A percentile compares a stretch with the other conserved stretches of the same genome.
phyloP scores from a whole-genome alignment of 2,888 invertebrate species.

The Lissocephala sabroskyi region DNA sequence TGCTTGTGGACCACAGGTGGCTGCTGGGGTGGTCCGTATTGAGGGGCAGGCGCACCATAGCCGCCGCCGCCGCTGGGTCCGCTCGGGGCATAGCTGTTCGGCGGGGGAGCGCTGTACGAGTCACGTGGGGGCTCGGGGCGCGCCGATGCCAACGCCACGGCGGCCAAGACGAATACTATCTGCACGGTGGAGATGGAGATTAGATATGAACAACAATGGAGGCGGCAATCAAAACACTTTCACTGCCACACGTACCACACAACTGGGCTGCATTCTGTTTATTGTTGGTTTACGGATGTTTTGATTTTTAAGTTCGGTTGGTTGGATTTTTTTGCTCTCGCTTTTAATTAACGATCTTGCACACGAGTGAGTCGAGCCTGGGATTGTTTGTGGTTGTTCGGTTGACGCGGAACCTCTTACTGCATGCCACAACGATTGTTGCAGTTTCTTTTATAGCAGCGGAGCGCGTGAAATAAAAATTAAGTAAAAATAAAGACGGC shows the following conservation, averaged over 20 bases:
- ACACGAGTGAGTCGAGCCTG: slow-evolving; percentile 14
- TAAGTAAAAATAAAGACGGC: slow-evolving; percentile 52
- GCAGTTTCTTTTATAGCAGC: slow-evolving; percentile 71
- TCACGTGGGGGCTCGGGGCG: slow-evolving; percentile 71
- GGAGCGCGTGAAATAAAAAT: slow-evolving; percentile 60
- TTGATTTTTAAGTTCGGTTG: slow-evolving; percentile 23
- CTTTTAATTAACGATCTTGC: slow-evolving; percentile 13
- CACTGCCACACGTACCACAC: slow-evolving; percentile 61
- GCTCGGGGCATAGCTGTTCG: slow-evolving; percentile 73
- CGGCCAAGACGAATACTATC: slow-evolving; percentile 65
- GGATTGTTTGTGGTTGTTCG: slow-evolving; percentile 42
- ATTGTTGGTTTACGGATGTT: slow-evolving; percentile 7
- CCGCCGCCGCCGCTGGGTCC: slow-evolving; percentile 65
- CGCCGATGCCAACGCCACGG: slow-evolving; percentile 60
- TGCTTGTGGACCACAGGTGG: slow-evolving; percentile 90
- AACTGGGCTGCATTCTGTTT: slow-evolving; percentile 68
- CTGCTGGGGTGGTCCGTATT: slow-evolving; percentile 81
- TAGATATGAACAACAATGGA: slow-evolving; percentile 8
- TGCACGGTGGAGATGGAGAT: slow-evolving; percentile 22
- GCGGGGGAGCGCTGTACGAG: slow-evolving; percentile 63
- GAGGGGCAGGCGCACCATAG: slow-evolving; percentile 76
- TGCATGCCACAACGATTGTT: slow-evolving; percentile 69
- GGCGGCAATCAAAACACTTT: background rate
- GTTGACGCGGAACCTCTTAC: slow-evolving; percentile 70
- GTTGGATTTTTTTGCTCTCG: slow-evolving; percentile 18